A percentile compares a stretch with the other conserved stretches of the same genome.
Evolutionary conservation across 2,113 vertebrate genomes (phyloP).

Genomic region (Siphamia tubifer): DNA sequence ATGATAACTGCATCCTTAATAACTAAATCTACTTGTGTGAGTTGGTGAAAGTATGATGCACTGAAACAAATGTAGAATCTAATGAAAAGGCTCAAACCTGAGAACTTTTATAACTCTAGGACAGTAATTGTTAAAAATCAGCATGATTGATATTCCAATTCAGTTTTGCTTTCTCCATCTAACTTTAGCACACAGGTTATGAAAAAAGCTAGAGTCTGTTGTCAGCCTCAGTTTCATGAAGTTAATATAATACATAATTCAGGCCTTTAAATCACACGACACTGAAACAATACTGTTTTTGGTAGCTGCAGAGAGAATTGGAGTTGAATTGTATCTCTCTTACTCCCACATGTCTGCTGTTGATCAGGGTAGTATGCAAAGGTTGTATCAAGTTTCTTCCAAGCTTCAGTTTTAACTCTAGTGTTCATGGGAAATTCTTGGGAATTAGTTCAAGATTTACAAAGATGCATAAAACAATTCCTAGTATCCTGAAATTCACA

Average conservation of each 20-base stretch:
- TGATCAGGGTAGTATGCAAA: constrained; percentile 7
- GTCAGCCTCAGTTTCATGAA: background rate
- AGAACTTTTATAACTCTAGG: too few relatives aligned
- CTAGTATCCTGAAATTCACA: background rate
- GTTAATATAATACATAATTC: background rate
- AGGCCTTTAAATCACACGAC: background rate
- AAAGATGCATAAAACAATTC: background rate
- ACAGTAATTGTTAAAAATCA: too few relatives aligned
- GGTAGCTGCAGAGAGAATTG: background rate
- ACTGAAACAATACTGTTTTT: background rate
- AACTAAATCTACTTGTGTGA: too few relatives aligned
- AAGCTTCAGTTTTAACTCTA: background rate
- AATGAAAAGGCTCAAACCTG: background rate
- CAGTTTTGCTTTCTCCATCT: background rate
- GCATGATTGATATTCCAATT: background rate
- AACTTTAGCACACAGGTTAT: background rate
- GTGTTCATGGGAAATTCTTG: background rate
- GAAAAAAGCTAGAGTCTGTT: background rate
- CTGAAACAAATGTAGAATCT: background rate
- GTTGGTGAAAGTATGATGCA: background rate
- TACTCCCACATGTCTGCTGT: background rate
- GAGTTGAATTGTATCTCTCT: background rate
- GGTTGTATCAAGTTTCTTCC: background rate
- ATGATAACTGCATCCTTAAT: too few relatives aligned
- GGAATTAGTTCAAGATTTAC: background rate